Base-by-base conservation (phyloP, 1,140 invertebrate species). In the Trachymyrmex cornetzi region DNA sequence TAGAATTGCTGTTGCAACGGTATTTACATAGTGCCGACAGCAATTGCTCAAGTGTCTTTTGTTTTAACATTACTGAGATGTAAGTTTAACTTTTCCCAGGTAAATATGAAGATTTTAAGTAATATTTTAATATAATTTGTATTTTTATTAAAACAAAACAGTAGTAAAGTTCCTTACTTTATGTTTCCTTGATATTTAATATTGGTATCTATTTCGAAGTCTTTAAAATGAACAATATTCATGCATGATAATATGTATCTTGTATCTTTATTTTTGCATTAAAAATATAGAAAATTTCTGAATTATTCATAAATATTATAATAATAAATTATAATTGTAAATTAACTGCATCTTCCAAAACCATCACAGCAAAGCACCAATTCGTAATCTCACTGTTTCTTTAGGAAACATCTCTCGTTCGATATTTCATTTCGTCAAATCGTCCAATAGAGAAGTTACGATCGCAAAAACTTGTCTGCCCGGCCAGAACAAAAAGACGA, bases 391-490 rank as follows among this genome's bases (percentile, higher is more conserved):
- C 67, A 74, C 69, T 71, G 66, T 80, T 84, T 67, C 61, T 12
- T 50, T 61, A 64, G 67, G 69, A 87, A 87, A 89, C 75, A 59
- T 67, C 24, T 34, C 44, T 67, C 69, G 66, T 87, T 71, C n/a
- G 66, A 66, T 69, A 69, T 89, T 88, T 89, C 64, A 86, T 90
- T 89, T 74, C 48, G 77, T 69, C 69, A 50, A 27, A 14, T 61
- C 53, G 48, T 57, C 74, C 64, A 66, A 69, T 79, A 53, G 87
- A 86, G 82, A 90, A 91, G 61, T 91, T 87, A 85, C 87, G 57
- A 80, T 90, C 84, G 90, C 87, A 90, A 91, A 84, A 91, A 91
- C 89, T 91, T 87, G 89, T 89, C 87, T 91, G 75, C 50, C 59
- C 87, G 53, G 27, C 53, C 72, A 66, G 77, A 89, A 88, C 72